These are phyloP conservation scores for Drosophila flavopinicola DNA, from an alignment of 2,888 invertebrate genomes.

Conservation along the genomic window DNA sequence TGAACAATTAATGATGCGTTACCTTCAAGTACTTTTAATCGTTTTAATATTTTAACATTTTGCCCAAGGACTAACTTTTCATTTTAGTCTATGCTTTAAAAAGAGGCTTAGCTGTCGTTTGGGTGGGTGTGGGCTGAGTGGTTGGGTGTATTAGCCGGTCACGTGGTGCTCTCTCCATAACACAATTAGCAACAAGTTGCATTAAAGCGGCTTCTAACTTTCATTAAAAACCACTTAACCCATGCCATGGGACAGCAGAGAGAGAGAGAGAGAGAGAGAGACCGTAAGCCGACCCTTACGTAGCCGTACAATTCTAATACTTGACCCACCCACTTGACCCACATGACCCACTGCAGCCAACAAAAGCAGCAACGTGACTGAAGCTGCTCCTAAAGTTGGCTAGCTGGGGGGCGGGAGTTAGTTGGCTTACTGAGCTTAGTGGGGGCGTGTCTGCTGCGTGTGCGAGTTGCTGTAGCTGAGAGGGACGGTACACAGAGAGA, in stretches of 20 bases:
- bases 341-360: constrained; percentile 64
- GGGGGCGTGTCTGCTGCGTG: constrained; percentile 51
- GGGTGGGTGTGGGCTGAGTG: neutral
- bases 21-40: constrained; percentile 33
- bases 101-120: constrained; percentile 11
- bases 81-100: constrained; percentile 31
- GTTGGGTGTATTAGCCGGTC: constrained; percentile 24
- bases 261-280: constrained; percentile 2
- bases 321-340: constrained; percentile 78
- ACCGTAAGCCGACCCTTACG: constrained; percentile 37
- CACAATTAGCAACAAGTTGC: constrained; percentile 76
- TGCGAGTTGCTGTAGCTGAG: too few species aligned
- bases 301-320: constrained; percentile 54
- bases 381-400: constrained; percentile 24
- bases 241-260: constrained; percentile 52
- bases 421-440: constrained; percentile 47
- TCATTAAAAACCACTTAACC: constrained; percentile 80
- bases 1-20: constrained; percentile 38
- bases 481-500: too few species aligned
- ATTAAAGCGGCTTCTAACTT: constrained; percentile 78
- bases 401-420: constrained; percentile 12
- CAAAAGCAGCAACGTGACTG: constrained; percentile 42
- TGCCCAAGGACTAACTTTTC: constrained; percentile 29
- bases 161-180: constrained; percentile 52
- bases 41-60: constrained; percentile 25